Conservation (phyloP, 2,797 vertebrate species). For the Oceanodroma leucorhoa region DNA sequence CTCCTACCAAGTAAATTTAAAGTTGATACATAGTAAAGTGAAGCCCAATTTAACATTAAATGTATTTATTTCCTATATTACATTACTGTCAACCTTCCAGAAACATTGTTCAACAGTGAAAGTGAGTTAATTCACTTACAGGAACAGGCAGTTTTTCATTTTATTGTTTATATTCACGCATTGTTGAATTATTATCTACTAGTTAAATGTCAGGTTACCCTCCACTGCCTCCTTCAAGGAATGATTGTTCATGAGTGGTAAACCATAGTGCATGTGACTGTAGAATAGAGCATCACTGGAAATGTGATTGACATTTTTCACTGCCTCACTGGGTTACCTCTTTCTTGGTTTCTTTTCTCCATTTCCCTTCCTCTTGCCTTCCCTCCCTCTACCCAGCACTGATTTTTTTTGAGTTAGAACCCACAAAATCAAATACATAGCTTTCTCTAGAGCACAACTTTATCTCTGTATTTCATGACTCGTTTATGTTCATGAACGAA, state of each 20-base stretch:
- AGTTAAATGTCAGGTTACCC: neutral
- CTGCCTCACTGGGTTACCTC: neutral
- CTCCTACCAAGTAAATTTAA: neutral
- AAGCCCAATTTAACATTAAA: neutral
- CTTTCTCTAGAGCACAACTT: neutral
- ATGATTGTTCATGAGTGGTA: neutral
- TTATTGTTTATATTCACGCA: neutral
- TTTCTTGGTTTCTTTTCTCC: neutral
- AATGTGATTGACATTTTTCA: neutral
- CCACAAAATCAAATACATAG: neutral
- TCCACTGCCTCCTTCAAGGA: neutral
- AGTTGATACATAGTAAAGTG: neutral
- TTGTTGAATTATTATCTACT: neutral
- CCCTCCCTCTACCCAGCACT: neutral
- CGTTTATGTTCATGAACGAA: neutral
- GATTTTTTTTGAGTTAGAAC: neutral
- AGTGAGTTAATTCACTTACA: neutral
- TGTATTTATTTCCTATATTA: neutral
- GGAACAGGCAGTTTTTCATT: neutral
- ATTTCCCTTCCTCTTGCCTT: neutral
- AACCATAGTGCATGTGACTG: neutral
- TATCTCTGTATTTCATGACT: neutral
- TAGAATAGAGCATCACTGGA: neutral
- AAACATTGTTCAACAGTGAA: neutral
- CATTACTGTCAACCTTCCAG: neutral